Evolutionary conservation across 2,797 vertebrate genomes (phyloP).

Genomic region (Neomorphus geoffroyi): DNA sequence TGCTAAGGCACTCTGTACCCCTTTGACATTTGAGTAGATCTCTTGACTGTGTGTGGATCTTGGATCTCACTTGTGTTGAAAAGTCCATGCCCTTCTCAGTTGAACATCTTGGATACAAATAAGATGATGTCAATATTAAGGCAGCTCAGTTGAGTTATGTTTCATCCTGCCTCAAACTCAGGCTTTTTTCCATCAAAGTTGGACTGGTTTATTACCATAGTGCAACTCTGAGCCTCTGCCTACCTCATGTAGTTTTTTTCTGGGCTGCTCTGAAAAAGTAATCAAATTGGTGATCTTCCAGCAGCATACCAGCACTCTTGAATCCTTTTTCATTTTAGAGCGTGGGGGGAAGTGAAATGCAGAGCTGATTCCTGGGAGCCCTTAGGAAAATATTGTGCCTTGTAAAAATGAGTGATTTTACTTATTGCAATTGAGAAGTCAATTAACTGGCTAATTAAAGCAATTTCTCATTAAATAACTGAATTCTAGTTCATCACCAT

Average conservation of each 20-base stretch:
- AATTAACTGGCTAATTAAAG: constrained; percentile 72
- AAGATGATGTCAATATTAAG: background rate
- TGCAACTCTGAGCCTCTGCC: background rate
- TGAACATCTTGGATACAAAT: background rate
- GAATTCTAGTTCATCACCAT: constrained; percentile 53
- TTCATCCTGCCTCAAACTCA: background rate
- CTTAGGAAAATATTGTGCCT: background rate
- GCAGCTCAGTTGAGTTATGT: background rate
- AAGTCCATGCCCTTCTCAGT: background rate
- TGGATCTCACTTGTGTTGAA: background rate
- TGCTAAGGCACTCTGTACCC: background rate
- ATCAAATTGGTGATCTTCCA: background rate
- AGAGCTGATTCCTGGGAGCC: background rate
- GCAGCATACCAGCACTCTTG: background rate
- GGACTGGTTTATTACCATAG: background rate
- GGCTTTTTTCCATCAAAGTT: background rate
- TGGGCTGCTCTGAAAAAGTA: background rate
- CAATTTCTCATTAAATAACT: constrained; percentile 68
- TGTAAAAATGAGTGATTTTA: constrained; percentile 55
- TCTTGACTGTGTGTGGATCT: background rate
- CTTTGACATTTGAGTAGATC: background rate
- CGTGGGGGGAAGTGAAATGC: background rate
- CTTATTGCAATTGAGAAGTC: constrained; percentile 52
- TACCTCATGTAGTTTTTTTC: background rate
- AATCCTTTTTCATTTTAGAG: background rate